phyloP scores from a whole-genome alignment of 1,140 invertebrate species.

The Charaxes varanes region DNA sequence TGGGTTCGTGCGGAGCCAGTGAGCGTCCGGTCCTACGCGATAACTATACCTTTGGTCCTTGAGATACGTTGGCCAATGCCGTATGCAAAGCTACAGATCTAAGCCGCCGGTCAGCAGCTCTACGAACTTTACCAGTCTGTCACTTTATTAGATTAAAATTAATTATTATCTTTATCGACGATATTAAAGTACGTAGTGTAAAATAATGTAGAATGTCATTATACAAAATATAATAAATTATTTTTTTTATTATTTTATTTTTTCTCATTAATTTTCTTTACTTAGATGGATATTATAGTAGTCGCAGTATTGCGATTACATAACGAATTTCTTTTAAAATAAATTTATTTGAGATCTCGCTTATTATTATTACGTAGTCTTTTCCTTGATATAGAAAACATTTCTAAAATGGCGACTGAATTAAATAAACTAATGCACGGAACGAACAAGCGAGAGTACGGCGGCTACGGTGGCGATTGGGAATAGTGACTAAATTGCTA shows the following conservation, averaged over 20 bases:
- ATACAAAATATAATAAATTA: conserved; percentile 74
- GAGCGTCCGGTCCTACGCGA: conserved; percentile 72
- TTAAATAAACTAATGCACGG: conserved; percentile 52
- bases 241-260: conserved; percentile 67
- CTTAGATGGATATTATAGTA: conserved; percentile 60
- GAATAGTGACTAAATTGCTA: neutral
- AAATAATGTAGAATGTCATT: conserved; percentile 71
- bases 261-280: conserved; percentile 56
- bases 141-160: conserved; percentile 74
- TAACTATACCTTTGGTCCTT: conserved; percentile 73
- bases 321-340: conserved; percentile 70
- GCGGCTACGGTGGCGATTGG: conserved; percentile 21
- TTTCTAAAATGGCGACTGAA: conserved; percentile 63
- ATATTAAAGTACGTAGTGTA: conserved; percentile 72
- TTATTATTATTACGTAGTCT: conserved; percentile 71
- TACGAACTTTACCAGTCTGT: conserved; percentile 74
- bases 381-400: conserved; percentile 70
- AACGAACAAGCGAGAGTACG: conserved; percentile 51
- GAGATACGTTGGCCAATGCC: conserved; percentile 70
- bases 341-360: conserved; percentile 74
- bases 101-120: conserved; percentile 70
- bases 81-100: conserved; percentile 73
- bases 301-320: conserved; percentile 68
- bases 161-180: conserved; percentile 73
- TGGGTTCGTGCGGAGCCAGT: conserved; percentile 72